Base-by-base conservation (phyloP, 2,113 vertebrate genomes). In the Salvelinus namaycush region DNA sequence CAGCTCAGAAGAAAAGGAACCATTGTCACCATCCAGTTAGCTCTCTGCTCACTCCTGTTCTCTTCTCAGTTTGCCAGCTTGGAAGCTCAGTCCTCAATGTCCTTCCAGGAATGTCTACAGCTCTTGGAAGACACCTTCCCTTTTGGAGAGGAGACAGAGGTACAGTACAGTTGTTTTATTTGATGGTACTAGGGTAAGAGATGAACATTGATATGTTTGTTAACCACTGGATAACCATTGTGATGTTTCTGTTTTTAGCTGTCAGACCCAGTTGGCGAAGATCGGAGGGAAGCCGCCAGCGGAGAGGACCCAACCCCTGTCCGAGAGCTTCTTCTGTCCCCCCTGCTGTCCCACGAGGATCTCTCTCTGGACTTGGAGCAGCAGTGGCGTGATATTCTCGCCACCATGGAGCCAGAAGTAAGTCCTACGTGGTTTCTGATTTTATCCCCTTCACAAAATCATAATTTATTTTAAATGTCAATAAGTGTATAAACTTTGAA, bases 331-430 rank as follows among this genome's bases (percentile, higher is more conserved):
- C 87, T 93, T 16, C 84, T 94, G 74, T 90, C 95, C n/a, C 91
- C 95, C 16, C 85, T 94, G 26, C 85, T 95, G 57, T 69, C 92
- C 0, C 90, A 92, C 62, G 81, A 90, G 1, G 93, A 94, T 81
- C 85, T 93, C 0, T 86, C 95, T 24, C 89, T 95, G 72, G 96
- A 96, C 60, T 89, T 97, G 91, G 97, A 99, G 87, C 94, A 96
- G 79, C 95, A 96, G 82, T 99, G 98, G 98, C 95, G 97, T 90
- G 97, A 99, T 87, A 93, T 99, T 79, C 91, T 98, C 91, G 94
- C 94, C 68, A 94, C 99, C 83, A 96, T 98, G 95, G 96, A 96
- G 72, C 94, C 96, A 86, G 94, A 97, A 96, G 98, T 99, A 79
- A 13, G 18, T 65, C 4, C 57, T 39, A 11, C 0, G 9, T 44